These are phyloP conservation scores for Drosophila pectinifera DNA, from an alignment of 1,140 invertebrate species.

Conservation along the genomic window DNA sequence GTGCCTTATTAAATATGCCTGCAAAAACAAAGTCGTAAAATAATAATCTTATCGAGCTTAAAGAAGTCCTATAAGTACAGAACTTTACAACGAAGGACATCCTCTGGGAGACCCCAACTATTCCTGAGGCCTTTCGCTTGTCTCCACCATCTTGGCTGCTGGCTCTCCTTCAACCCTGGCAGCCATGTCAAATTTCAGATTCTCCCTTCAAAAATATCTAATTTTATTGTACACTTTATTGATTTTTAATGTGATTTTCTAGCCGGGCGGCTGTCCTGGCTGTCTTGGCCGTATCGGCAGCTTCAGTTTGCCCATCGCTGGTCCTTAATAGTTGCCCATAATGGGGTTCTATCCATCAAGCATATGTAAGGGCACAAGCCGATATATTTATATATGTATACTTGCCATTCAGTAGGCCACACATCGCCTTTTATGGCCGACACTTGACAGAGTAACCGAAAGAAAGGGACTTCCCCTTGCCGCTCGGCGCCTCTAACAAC, in stretches of 20 bases:
- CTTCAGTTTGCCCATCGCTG: constrained; percentile 54
- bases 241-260: constrained; percentile 79
- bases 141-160: not conserved
- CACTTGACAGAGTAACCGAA: constrained; percentile 67
- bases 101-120: not conserved
- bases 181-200: constrained; percentile 37
- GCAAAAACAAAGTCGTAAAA: constrained; percentile 4
- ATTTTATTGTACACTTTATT: constrained; percentile 82
- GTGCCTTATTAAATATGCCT: too few species aligned
- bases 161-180: constrained; percentile 17
- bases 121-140: not conserved
- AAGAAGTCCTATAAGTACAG: not conserved
- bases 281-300: constrained; percentile 24
- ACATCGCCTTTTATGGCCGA: constrained; percentile 65
- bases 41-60: not conserved
- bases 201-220: constrained; percentile 45
- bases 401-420: constrained; percentile 50
- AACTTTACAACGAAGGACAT: not conserved
- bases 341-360: constrained; percentile 54
- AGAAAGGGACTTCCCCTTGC: constrained; percentile 22
- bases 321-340: constrained; percentile 73
- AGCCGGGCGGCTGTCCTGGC: constrained; percentile 36
- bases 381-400: constrained; percentile 14
- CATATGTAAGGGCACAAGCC: constrained; percentile 7
- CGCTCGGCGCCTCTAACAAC: constrained; percentile 40